phyloP scores from a whole-genome alignment of 2,113 vertebrate species.

The Seriola quinqueradiata region DNA sequence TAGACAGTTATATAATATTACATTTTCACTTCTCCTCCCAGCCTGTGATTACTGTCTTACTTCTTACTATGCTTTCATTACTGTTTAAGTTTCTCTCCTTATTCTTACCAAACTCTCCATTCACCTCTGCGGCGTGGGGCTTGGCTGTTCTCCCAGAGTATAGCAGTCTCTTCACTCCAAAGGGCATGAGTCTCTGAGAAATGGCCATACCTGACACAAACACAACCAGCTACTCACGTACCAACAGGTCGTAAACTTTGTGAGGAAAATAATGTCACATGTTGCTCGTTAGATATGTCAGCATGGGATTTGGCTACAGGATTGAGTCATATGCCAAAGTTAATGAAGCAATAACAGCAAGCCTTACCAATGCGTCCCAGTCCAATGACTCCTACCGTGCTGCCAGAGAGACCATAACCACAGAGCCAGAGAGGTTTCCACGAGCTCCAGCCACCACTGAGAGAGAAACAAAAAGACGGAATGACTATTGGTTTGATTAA shows the following conservation, averaged over 20 bases:
- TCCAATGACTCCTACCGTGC: constrained; percentile 87
- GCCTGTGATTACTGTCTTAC: not conserved
- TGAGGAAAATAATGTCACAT: not conserved
- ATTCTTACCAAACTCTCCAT: constrained; percentile 86
- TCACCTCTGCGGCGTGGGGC: constrained; percentile 78
- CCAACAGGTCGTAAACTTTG: not conserved
- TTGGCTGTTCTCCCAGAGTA: constrained; percentile 85
- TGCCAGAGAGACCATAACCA: constrained; percentile 81
- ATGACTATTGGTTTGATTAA: not conserved
- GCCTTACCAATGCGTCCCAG: constrained; percentile 85
- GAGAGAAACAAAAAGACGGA: not conserved
- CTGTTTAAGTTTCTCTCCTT: not conserved
- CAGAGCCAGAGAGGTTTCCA: constrained; percentile 86
- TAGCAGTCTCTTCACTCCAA: constrained; percentile 86
- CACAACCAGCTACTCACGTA: not conserved
- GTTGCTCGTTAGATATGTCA: not conserved
- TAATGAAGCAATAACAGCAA: constrained; percentile 8
- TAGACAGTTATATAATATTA: not conserved
- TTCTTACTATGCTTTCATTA: not conserved
- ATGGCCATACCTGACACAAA: constrained; percentile 84
- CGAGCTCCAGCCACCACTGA: constrained; percentile 84
- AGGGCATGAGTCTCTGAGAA: constrained; percentile 83
- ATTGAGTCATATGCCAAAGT: not conserved
- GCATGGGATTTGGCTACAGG: not conserved
- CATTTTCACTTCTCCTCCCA: not conserved